Evolutionary conservation across 2,888 invertebrate species (phyloP).

Genomic region (Deroplatys truncata): DNA sequence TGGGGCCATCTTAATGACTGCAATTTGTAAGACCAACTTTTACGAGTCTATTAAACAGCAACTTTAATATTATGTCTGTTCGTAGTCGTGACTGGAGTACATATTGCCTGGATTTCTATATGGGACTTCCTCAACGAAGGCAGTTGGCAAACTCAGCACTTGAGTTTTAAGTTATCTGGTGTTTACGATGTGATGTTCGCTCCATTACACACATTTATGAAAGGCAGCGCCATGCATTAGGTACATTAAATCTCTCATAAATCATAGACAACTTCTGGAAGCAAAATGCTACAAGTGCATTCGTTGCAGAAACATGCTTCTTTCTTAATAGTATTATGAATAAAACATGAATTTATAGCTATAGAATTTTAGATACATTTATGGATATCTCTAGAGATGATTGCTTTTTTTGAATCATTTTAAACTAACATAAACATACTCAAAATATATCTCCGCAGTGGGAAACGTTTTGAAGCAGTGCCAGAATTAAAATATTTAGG

Average conservation of each 20-base stretch:
- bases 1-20: constrained; percentile 9
- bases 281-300: too few relatives aligned
- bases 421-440: too few relatives aligned
- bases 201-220: neutral
- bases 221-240: neutral
- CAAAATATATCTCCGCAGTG: too few relatives aligned
- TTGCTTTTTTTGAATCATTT: too few relatives aligned
- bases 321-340: too few relatives aligned
- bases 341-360: too few relatives aligned
- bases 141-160: neutral
- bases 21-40: constrained; percentile 22
- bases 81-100: neutral
- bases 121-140: too few relatives aligned
- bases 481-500: too few relatives aligned
- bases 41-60: constrained; percentile 17
- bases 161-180: neutral
- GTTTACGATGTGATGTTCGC: neutral
- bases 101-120: neutral
- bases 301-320: too few relatives aligned
- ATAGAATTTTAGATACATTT: too few relatives aligned
- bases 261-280: neutral
- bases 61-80: constrained; percentile 10
- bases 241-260: neutral
- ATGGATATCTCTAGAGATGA: too few relatives aligned
- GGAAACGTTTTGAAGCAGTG: too few relatives aligned